Conservation (phyloP, 2,797 vertebrate genomes). For the Gymnopithys bicolor region DNA sequence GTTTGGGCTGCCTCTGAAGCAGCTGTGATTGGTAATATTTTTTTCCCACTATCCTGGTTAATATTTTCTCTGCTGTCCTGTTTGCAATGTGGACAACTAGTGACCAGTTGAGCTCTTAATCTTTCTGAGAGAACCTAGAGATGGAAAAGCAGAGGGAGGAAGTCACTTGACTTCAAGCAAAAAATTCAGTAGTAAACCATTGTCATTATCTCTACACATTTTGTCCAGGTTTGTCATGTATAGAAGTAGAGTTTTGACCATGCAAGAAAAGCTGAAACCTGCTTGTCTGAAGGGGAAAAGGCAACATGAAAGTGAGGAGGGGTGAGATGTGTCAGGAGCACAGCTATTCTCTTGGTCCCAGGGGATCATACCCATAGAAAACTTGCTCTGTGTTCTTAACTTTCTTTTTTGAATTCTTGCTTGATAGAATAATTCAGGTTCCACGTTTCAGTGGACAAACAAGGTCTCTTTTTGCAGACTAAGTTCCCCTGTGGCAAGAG, state of each 20-base stretch:
- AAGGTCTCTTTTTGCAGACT: slow-evolving; percentile 6
- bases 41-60: background rate
- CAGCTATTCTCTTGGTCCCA: background rate
- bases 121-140: background rate
- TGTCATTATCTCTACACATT: background rate
- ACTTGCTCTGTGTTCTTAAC: background rate
- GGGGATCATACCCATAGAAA: background rate
- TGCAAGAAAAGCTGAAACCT: background rate
- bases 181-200: background rate
- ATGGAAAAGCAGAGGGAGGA: background rate
- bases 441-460: slow-evolving; percentile 6
- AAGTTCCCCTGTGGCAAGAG: slow-evolving; percentile 41
- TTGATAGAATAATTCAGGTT: slow-evolving; percentile 1
- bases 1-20: background rate
- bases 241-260: background rate
- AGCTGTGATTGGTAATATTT: background rate
- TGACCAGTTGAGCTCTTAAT: background rate
- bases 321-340: background rate
- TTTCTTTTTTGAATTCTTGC: background rate
- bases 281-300: background rate
- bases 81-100: background rate
- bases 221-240: background rate
- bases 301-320: background rate
- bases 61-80: background rate
- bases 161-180: background rate